Base-by-base conservation (phyloP, 1,140 invertebrate genomes). In the Cotesia chilonis region DNA sequence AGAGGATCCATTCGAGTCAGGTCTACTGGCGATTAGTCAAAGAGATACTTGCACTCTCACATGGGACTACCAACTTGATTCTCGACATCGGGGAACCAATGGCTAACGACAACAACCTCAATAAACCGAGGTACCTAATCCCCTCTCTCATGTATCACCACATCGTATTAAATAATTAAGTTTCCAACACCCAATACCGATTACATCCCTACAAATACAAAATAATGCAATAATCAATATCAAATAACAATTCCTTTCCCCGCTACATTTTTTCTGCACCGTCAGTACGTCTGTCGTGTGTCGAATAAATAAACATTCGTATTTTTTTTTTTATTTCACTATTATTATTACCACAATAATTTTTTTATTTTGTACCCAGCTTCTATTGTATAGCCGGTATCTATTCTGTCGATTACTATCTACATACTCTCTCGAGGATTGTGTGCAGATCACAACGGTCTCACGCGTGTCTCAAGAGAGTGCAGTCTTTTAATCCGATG, bases 391-490 rank as follows among this genome's bases (percentile, higher is more conserved):
- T 71, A 12, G 60, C 64, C 9, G 12, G 54, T 71, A 51, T 71
- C 10, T 64, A 10, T 47, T 9, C 52, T 41, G 6, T 35, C 60
- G 70, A 71, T 71, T 47, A 36, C 51, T 38, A 65, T 66, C 70
- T 51, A 1, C n/a, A 61, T 70, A 14, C 60, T 47, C 20, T 36
- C 38, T 38, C 51, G 17, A n/a, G 61, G 63, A 71, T 71, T 71
- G 70, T 71, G 70, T 71, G 70, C 70, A 71, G 70, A 71, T 71
- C 70, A 71, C 61, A 41, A 71, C 69, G 60, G 55, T 71, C 69
- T 71, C 69, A 71, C 69, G 69, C 69, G 69, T 54, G 35, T 55
- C 12, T 20, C 17, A 20, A 59, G 20, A 20, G 9, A 20, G 14
- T 20, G 9, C 17, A 20, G 20, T 20, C 17, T 36, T 72, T 52